Base-by-base conservation (phyloP, 2,113 vertebrate genomes). In the Bungarus multicinctus region DNA sequence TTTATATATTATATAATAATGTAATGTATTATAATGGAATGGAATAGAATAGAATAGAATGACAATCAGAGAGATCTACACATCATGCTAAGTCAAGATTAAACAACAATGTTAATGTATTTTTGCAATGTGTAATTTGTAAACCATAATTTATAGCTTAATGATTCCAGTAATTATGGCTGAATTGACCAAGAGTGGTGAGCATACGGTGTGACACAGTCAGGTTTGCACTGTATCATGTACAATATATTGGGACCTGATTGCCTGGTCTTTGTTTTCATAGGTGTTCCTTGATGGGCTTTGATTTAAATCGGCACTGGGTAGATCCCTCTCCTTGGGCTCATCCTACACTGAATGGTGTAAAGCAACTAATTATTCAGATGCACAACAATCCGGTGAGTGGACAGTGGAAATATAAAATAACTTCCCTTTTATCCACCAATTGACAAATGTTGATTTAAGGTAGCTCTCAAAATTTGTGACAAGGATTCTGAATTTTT, bases 231-330 rank as follows among this genome's bases (percentile, higher is more conserved):
- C 14, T 27, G 20, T 22, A 45, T 10, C n/a, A n/a, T 53, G 18
- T 50, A 64, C 50, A 50, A 22, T 16, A 16, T 55, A 14, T 43
- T 64, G 34, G 86, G 12, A 34, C 3, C 2, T 93, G 43, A 90
- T 58, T 34, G 53, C 12, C 52, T 92, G 18, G 18, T 86, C 23
- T 93, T 2, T 95, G 3, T 96, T 93, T 96, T 2, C 91, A 91
- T 97, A 99, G 99, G 97, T 99, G 99, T 97, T 99, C 99, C 94
- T 96, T 99, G 96, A 99, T 99, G 99, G 99, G 99, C 4, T 99
- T 99, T 50, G 99, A 99, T 97, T 97, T 99, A 97, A 99, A 99
- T 97, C 98, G 99, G 45, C 99, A 99, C 97, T 99, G 99, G 99
- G 98, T 99, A 94, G 99, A 99, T 94, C 99, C 99, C 2, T 99